Conservation (phyloP, 2,888 invertebrate genomes). For the Frankliniella fusca region DNA sequence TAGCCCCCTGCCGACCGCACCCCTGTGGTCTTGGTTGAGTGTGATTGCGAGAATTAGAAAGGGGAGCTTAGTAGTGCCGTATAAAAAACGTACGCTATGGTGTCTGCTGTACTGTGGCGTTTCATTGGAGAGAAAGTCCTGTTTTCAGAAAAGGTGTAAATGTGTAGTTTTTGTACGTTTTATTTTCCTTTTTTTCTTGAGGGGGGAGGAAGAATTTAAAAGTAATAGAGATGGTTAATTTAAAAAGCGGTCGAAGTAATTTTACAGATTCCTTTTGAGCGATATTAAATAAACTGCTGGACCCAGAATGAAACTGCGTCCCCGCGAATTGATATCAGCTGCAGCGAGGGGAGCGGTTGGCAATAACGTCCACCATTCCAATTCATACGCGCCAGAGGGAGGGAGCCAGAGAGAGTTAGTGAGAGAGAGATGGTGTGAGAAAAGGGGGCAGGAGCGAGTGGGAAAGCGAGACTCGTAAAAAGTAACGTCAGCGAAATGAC, state of each 20-base stretch:
- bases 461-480: not conserved
- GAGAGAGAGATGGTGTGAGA: not conserved
- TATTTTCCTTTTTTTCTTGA: not conserved
- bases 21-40: not conserved
- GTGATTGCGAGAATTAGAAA: constrained; percentile 2
- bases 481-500: not conserved
- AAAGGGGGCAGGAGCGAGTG: no score
- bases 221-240: not conserved
- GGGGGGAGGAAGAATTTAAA: not conserved
- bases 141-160: no score
- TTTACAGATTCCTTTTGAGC: not conserved
- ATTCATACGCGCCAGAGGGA: not conserved
- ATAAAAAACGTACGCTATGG: no score
- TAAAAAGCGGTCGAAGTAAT: not conserved
- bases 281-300: constrained; percentile 1
- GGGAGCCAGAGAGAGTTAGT: not conserved
- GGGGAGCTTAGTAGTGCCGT: not conserved
- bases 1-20: not conserved
- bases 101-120: no score
- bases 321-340: constrained; percentile 2
- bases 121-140: no score
- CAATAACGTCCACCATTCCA: constrained; percentile 4
- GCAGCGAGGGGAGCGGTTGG: not conserved
- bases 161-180: not conserved
- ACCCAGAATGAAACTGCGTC: no score